phyloP scores from a whole-genome alignment of 2,888 invertebrate genomes.

The Nomada ferruginata region DNA sequence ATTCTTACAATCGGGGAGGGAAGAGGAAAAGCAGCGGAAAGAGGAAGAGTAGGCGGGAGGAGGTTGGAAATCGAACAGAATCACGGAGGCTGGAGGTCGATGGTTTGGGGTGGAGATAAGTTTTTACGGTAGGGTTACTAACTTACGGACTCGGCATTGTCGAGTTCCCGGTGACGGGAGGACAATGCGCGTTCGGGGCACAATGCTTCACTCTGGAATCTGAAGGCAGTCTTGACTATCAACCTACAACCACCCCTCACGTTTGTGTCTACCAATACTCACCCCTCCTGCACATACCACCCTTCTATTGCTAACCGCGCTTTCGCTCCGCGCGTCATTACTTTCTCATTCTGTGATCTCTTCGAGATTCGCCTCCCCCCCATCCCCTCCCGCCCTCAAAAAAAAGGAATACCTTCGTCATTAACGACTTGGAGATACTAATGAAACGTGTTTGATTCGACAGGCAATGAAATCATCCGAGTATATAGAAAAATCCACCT shows the following conservation, averaged over 20 bases:
- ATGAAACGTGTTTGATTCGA: not conserved
- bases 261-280: conserved; percentile 67
- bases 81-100: conserved; percentile 71
- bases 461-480: not conserved
- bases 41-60: conserved; percentile 40
- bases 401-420: conserved; percentile 22
- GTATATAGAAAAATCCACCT: not conserved
- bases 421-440: conserved; percentile 7
- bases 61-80: conserved; percentile 73
- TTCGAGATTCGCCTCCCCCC: conserved; percentile 18
- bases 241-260: conserved; percentile 69
- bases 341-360: conserved; percentile 65
- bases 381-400: not conserved
- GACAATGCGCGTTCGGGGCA: conserved; percentile 80
- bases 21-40: conserved; percentile 44
- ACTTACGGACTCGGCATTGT: conserved; percentile 80
- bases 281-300: conserved; percentile 61
- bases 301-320: conserved; percentile 49
- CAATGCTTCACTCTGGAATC: conserved; percentile 80
- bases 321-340: conserved; percentile 52
- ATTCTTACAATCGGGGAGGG: conserved; percentile 25
- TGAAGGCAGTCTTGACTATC: conserved; percentile 76
- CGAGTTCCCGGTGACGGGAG: conserved; percentile 79
- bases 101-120: conserved; percentile 77
- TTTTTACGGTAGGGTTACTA: conserved; percentile 81